Evolutionary conservation across 2,797 vertebrate species (phyloP).

Genomic region (Sitta carolinensis): DNA sequence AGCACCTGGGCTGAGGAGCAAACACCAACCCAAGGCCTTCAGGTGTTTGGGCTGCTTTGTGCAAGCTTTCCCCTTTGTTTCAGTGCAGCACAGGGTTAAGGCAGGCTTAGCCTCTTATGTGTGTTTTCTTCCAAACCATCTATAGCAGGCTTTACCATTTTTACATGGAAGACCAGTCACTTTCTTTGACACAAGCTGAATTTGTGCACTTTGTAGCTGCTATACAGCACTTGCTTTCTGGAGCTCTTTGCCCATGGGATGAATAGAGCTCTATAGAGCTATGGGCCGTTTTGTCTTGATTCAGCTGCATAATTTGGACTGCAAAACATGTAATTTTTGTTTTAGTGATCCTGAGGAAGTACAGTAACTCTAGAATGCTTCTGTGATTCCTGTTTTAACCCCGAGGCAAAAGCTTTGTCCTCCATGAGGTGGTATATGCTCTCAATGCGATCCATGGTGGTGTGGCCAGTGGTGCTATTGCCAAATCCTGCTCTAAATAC

Average conservation of each 20-base stretch:
- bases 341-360: background rate
- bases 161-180: background rate
- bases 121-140: background rate
- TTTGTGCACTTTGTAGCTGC: background rate
- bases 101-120: background rate
- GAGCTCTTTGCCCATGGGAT: background rate
- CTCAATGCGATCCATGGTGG: background rate
- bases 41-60: background rate
- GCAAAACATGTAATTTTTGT: background rate
- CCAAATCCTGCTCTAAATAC: background rate
- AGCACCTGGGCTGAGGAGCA: background rate
- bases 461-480: background rate
- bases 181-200: background rate
- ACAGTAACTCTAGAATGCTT: background rate
- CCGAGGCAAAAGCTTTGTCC: background rate
- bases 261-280: background rate
- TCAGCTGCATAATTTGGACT: background rate
- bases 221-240: accelerated
- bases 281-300: background rate
- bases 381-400: background rate
- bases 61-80: accelerated
- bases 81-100: background rate
- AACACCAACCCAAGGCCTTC: accelerated
- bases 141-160: accelerated
- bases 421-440: accelerated